phyloP scores from a whole-genome alignment of 2,888 invertebrate genomes.

The Tenthredo scrophulariae region DNA sequence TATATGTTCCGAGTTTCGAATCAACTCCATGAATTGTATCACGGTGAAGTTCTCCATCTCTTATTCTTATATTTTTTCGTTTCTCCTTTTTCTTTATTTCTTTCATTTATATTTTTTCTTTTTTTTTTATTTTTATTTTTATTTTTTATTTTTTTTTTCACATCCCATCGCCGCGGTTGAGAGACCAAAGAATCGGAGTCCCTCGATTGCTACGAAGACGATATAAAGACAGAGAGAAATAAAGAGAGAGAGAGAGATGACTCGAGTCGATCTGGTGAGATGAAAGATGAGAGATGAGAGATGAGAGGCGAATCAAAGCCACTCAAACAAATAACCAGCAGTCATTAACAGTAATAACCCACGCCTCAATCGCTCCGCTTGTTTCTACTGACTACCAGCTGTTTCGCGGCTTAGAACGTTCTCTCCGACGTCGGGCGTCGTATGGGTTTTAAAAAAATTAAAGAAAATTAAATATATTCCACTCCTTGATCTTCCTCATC shows the following conservation, averaged over 20 bases:
- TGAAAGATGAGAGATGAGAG: slow-evolving; percentile 5
- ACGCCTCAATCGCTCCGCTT: slow-evolving; percentile 69
- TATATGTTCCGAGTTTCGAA: neutral
- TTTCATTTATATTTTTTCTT: no score
- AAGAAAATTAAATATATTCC: no score
- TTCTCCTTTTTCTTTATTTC: no score
- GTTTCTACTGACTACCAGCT: slow-evolving; percentile 71
- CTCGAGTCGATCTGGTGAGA: neutral
- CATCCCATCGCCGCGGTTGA: slow-evolving; percentile 57
- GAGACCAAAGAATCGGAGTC: neutral
- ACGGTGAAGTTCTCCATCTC: neutral
- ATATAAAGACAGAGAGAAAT: neutral
- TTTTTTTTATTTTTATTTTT: neutral
- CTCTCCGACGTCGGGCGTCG: neutral
- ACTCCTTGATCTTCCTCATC: no score
- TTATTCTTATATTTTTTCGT: no score
- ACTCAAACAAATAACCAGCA: slow-evolving; percentile 76
- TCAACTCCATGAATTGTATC: neutral
- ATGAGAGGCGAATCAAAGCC: slow-evolving; percentile 71
- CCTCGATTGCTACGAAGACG: neutral
- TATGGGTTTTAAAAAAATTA: no score
- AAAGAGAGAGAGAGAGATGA: neutral
- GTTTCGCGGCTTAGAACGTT: neutral
- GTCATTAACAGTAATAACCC: slow-evolving; percentile 76
- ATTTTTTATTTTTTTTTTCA: neutral